Evolutionary conservation across 2,888 invertebrate species (phyloP).

Genomic region (Cybosia mesomella): DNA sequence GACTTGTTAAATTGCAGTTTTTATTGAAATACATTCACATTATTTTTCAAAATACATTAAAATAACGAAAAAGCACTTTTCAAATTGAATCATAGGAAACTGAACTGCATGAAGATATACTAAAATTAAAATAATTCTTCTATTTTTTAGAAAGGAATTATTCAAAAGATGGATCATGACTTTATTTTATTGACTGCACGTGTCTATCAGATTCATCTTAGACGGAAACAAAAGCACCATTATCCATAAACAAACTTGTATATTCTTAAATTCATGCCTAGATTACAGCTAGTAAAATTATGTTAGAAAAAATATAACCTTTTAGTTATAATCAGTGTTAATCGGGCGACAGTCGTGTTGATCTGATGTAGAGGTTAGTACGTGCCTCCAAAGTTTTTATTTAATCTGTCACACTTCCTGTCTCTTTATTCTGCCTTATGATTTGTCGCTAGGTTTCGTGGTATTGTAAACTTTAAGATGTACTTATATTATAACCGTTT

Average conservation of each 20-base stretch:
- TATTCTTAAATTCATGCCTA: conserved; percentile 17
- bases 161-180: background rate
- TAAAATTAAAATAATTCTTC: background rate
- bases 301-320: conserved; percentile 27
- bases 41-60: too few relatives aligned
- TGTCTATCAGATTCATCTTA: background rate
- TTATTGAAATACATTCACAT: too few relatives aligned
- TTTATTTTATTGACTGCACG: background rate
- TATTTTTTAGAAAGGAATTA: background rate
- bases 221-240: conserved; percentile 9
- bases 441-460: conserved; percentile 27
- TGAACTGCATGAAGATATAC: too few relatives aligned
- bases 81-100: too few relatives aligned
- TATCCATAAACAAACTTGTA: conserved; percentile 7
- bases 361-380: conserved; percentile 47
- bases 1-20: too few relatives aligned
- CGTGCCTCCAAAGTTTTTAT: conserved; percentile 49
- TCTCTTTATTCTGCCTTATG: conserved; percentile 45
- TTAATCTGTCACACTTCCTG: conserved; percentile 64
- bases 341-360: conserved; percentile 45
- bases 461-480: background rate
- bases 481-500: background rate
- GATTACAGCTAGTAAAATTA: conserved; percentile 32
- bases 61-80: too few relatives aligned
- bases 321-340: conserved; percentile 44